Conservation (phyloP, 64 coral and sea anemone species). For the Montipora sp. region DNA sequence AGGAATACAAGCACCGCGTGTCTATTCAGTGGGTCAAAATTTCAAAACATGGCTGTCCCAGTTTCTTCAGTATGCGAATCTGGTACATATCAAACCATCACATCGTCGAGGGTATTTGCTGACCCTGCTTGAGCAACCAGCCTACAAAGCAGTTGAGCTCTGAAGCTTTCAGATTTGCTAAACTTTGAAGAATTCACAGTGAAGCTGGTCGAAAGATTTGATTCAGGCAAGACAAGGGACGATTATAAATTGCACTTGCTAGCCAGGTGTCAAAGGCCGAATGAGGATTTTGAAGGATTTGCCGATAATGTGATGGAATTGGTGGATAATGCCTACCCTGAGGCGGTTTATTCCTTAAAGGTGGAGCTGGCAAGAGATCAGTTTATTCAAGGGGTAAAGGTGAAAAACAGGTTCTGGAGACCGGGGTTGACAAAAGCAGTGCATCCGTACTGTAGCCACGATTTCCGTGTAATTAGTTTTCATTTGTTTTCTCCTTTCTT, state of each 20-base stretch:
- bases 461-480: too few relatives aligned
- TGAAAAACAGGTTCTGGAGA: too few relatives aligned
- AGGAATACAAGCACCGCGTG: background rate
- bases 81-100: background rate
- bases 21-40: slow-evolving; percentile 37
- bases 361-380: slow-evolving; percentile 48
- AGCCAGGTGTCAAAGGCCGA: slow-evolving; percentile 20
- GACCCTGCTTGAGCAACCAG: slow-evolving; percentile 48
- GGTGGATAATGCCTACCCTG: background rate
- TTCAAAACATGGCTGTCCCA: slow-evolving; percentile 54
- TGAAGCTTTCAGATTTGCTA: slow-evolving; percentile 22
- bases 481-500: too few relatives aligned
- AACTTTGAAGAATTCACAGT: background rate
- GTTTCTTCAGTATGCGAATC: slow-evolving; percentile 35
- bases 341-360: slow-evolving; percentile 17
- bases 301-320: slow-evolving; percentile 18
- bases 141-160: slow-evolving; percentile 56
- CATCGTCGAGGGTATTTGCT: slow-evolving; percentile 53
- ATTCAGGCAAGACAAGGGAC: slow-evolving; percentile 56
- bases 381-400: slow-evolving; percentile 4
- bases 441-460: too few relatives aligned
- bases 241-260: slow-evolving; percentile 49
- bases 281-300: slow-evolving; percentile 29
- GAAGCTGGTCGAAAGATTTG: slow-evolving; percentile 43
- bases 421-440: too few relatives aligned